Percentiles rank a stretch among this genome's conserved stretches.
Conservation (phyloP, 2,888 invertebrate species). For the Adelphocoris suturalis region DNA sequence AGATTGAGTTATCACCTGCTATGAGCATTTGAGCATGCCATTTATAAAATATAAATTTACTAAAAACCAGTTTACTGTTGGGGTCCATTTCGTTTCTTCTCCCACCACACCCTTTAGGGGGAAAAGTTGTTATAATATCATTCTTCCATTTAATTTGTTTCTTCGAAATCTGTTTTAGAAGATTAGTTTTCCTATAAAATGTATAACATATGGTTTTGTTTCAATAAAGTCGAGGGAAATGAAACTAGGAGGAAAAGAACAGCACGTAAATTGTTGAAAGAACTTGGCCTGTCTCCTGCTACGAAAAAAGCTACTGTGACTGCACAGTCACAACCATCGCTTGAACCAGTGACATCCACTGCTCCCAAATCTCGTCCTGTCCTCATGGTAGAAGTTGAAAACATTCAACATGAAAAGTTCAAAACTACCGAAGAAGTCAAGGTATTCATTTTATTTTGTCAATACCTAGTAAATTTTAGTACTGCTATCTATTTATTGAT, state of each 20-base stretch:
- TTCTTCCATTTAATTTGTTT: too few species aligned
- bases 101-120: too few species aligned
- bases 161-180: too few species aligned
- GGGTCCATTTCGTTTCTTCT: too few species aligned
- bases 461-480: too few species aligned
- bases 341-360: not conserved
- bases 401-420: constrained; percentile 92
- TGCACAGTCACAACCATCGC: not conserved
- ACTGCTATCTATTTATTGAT: too few species aligned
- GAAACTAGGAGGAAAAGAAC: constrained; percentile 72
- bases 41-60: too few species aligned
- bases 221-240: constrained; percentile 60
- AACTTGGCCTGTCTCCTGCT: constrained; percentile 65
- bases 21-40: too few species aligned
- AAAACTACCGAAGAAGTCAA: constrained; percentile 96
- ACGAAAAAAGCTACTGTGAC: constrained; percentile 47
- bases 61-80: too few species aligned
- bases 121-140: too few species aligned
- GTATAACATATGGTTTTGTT: not conserved
- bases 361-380: constrained; percentile 78
- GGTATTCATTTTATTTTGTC: constrained; percentile 78
- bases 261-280: constrained; percentile 72
- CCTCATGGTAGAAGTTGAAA: constrained; percentile 96
- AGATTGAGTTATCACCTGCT: too few species aligned
- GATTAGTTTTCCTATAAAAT: too few species aligned